Percentiles rank a stretch among this genome's conserved stretches.
These are phyloP conservation scores for Antennarius striatus DNA, from an alignment of 2,113 vertebrate species.

Conservation along the genomic window DNA sequence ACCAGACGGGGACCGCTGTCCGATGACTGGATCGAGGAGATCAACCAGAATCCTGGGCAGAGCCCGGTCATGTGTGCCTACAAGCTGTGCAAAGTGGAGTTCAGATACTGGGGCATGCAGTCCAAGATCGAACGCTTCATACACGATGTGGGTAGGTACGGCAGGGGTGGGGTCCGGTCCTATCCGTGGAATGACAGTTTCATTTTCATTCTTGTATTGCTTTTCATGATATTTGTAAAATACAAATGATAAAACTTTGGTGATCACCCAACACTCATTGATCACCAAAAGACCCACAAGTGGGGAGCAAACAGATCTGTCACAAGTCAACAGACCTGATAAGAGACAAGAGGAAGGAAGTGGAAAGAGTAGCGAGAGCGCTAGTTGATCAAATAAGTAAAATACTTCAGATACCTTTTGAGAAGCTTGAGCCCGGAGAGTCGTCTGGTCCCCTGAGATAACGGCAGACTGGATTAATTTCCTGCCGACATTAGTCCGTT, in stretches of 20 bases:
- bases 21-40: slow-evolving; percentile 94
- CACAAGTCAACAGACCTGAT: no score
- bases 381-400: not conserved
- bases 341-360: not conserved
- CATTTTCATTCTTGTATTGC: no score
- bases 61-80: slow-evolving; percentile 96
- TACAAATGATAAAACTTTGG: no score
- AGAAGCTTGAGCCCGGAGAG: not conserved
- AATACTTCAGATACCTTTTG: not conserved
- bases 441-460: slow-evolving; percentile 48
- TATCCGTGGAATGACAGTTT: no score
- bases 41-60: slow-evolving; percentile 78
- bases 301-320: no score
- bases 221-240: no score
- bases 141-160: slow-evolving; percentile 91
- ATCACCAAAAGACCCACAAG: no score
- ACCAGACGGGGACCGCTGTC: slow-evolving; percentile 91
- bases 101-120: slow-evolving; percentile 99
- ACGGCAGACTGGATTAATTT: slow-evolving; percentile 36
- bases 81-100: slow-evolving; percentile 99
- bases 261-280: no score
- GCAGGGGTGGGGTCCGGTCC: no score
- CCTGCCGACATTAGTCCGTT: slow-evolving; percentile 38
- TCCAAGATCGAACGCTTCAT: slow-evolving; percentile 99
- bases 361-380: not conserved